Evolutionary conservation across 2,888 invertebrate genomes (phyloP), one percentile per base, ranked within the genome.

Genomic region (Philhelius pedissequus): DNA sequence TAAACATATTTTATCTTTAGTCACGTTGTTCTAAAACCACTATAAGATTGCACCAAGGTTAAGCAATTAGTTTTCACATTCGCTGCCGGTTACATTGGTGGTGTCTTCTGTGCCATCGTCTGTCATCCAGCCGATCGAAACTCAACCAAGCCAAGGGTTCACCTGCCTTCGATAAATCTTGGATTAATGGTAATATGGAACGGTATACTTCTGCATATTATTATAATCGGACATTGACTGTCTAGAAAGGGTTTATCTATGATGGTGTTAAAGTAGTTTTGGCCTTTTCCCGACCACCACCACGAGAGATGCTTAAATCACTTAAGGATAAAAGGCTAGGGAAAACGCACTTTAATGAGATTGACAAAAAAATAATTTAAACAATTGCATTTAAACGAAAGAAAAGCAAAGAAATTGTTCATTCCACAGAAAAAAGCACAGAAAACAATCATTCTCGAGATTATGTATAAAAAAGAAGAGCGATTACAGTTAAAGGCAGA

Each of bases 221-320:
- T 97, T 89, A 97, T 97, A 97, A 97, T 97, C 89, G 97, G 97
- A 97, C 97, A 5, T 93, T 98, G 86, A 97, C 97, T 11, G 97
- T 96, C 25, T 93, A 96, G 86, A 97, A 97, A 92, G 98, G 97
- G 97, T 97, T 97, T 92, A 95, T 97, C 89, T 97, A 97, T 90
- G 97, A 97, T 90, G 96, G 94, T 56, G 96, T 97, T 86, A 97
- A 97, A 92, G 97, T 97, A 30, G 93, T 93, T 88, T 92, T 95
- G 70, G 91, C 93, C 71, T 94, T 97, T 91, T 97, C 97, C 62
- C 94, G 97, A 87, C 97, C 97, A 86, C 97, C 97, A 86, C 97
- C 96, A 91, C 97, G 97, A 91, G 95, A 95, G 92, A 97, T 97
- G 97, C 97, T 97, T 54, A 97, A 96, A 90, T 96, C 96, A 30